phyloP scores from a whole-genome alignment of 2,888 invertebrate genomes.

The Drosophila austrosaltans region DNA sequence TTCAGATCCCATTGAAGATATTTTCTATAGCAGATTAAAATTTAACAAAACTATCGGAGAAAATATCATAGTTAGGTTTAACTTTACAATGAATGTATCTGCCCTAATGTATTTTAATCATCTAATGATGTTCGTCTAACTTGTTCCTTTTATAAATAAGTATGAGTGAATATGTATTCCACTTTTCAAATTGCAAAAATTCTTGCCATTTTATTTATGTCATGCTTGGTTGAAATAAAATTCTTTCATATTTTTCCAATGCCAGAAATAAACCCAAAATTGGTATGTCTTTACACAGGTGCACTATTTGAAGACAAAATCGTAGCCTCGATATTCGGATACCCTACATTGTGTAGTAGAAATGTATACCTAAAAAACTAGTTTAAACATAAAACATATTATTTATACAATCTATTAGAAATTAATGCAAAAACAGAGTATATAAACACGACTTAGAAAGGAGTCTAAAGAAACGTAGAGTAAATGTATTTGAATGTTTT shows the following conservation, averaged over 20 bases:
- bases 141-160: neutral
- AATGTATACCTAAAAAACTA: neutral
- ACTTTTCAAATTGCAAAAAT: neutral
- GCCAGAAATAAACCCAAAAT: slow-evolving; percentile 6
- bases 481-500: no score
- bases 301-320: neutral
- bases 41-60: no score
- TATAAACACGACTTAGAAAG: no score
- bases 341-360: neutral
- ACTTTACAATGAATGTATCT: no score
- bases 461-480: no score
- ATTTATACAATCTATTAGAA: no score
- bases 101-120: no score
- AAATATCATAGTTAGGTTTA: no score
- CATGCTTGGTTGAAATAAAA: neutral
- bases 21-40: no score
- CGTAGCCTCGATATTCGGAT: neutral
- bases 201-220: neutral
- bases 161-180: neutral
- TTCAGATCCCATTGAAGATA: no score
- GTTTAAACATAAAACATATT: neutral
- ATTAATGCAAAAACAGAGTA: no score
- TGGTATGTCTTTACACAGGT: slow-evolving; percentile 4
- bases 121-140: no score
- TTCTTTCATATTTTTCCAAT: slow-evolving; percentile 3